These are phyloP conservation scores for Papilio glaucus DNA, from an alignment of 1,140 invertebrate species.

Conservation along the genomic window DNA sequence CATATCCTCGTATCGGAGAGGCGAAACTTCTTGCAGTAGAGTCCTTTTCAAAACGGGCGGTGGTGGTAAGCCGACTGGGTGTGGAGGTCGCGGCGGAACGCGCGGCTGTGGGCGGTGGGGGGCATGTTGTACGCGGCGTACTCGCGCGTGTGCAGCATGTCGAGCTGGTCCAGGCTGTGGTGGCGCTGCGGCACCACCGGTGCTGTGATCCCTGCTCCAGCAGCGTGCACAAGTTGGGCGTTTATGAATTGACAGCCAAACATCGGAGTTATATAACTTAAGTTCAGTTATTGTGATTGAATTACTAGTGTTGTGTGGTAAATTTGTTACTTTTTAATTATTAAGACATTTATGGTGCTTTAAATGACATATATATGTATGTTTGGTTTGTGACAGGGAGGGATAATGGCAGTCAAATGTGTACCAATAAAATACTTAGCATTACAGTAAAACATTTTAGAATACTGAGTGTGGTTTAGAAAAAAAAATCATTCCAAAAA, in stretches of 20 bases:
- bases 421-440: too few relatives aligned
- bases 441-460: too few relatives aligned
- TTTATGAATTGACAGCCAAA: too few relatives aligned
- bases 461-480: too few relatives aligned
- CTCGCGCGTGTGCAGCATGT: slow-evolving; percentile 73
- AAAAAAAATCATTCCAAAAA: too few relatives aligned
- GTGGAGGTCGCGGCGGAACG: slow-evolving; percentile 65
- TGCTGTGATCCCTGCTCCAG: slow-evolving; percentile 48
- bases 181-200: slow-evolving; percentile 67
- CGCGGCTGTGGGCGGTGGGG: slow-evolving; percentile 50
- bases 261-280: too few relatives aligned
- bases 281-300: too few relatives aligned
- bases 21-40: slow-evolving; percentile 80
- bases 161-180: slow-evolving; percentile 77
- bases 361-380: too few relatives aligned
- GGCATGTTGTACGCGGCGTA: slow-evolving; percentile 61
- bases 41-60: slow-evolving; percentile 81
- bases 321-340: too few relatives aligned
- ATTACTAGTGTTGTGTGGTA: too few relatives aligned
- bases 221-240: slow-evolving; percentile 61
- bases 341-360: not conserved
- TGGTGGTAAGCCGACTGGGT: slow-evolving; percentile 72
- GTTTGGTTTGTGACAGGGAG: too few relatives aligned
- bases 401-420: too few relatives aligned
- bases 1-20: slow-evolving; percentile 73